Conservation (phyloP, 2,888 invertebrate species). For the Chesias legatella region DNA sequence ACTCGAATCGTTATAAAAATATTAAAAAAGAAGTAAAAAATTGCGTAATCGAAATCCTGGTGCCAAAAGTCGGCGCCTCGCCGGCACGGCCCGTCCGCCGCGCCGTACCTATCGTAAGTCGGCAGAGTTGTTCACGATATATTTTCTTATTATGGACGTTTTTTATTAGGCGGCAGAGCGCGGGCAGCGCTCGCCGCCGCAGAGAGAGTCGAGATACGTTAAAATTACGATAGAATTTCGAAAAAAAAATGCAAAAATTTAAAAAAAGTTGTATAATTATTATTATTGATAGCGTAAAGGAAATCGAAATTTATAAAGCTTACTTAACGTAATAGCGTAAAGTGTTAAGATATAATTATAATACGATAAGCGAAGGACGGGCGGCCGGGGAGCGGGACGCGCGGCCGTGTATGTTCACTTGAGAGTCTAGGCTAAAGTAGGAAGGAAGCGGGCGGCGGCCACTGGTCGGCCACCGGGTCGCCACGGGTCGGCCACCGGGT, state of each 20-base stretch:
- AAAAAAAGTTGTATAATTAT: constrained; percentile 81
- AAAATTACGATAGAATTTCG: constrained; percentile 74
- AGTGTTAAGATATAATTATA: constrained; percentile 78
- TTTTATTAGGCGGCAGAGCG: constrained; percentile 82
- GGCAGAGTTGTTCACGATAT: constrained; percentile 81
- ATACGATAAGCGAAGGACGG: constrained; percentile 66
- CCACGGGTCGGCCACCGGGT: too few species aligned
- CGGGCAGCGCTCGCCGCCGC: constrained; percentile 63
- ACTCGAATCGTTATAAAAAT: constrained; percentile 80
- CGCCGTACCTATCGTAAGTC: constrained; percentile 78
- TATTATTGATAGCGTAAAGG: constrained; percentile 78
- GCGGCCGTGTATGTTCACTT: constrained; percentile 31
- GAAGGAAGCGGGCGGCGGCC: constrained; percentile 16
- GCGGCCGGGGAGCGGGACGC: constrained; percentile 58
- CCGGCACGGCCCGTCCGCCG: constrained; percentile 80
- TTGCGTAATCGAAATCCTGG: constrained; percentile 80
- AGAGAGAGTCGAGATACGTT: constrained; percentile 76
- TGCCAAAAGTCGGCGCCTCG: constrained; percentile 80
- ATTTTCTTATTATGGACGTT: constrained; percentile 84
- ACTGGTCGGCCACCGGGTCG: constrained; percentile 23
- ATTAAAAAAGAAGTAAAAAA: constrained; percentile 73
- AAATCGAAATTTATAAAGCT: constrained; percentile 80
- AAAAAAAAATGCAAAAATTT: constrained; percentile 76
- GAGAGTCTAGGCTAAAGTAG: constrained; percentile 39
- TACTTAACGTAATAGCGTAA: constrained; percentile 80